Conservation (phyloP, 2,888 invertebrate species). For the Tethea ocularis region DNA sequence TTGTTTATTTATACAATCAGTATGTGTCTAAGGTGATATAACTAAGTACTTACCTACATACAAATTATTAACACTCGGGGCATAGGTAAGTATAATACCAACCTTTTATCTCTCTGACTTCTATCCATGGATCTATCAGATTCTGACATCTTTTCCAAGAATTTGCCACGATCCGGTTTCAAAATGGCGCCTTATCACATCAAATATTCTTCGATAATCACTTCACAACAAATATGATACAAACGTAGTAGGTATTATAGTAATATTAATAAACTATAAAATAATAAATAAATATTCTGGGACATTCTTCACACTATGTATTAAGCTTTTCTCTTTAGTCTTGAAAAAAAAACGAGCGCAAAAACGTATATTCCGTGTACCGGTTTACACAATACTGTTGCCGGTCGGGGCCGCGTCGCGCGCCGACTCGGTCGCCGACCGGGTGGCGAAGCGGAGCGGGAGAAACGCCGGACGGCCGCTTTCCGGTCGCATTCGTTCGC, state of each 20-base stretch:
- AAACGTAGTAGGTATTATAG: too few relatives aligned
- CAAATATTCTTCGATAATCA: not conserved
- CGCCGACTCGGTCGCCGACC: constrained; percentile 29
- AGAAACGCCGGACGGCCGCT: constrained; percentile 33
- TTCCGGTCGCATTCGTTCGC: constrained; percentile 49
- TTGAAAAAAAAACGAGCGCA: not conserved
- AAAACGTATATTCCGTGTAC: not conserved
- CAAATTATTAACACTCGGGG: too few relatives aligned
- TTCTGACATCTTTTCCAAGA: constrained; percentile 34
- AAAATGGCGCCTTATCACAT: constrained; percentile 26
- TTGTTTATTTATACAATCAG: too few relatives aligned
- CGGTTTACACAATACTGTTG: not conserved
- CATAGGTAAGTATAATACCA: too few relatives aligned
- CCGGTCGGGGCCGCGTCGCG: too few relatives aligned
- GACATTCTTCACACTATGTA: too few relatives aligned
- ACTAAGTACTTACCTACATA: too few relatives aligned
- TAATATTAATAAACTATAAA: too few relatives aligned
- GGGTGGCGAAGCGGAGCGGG: constrained; percentile 18
- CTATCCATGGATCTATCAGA: constrained; percentile 32
- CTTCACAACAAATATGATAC: not conserved
- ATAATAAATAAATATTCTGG: too few relatives aligned
- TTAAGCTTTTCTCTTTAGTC: not conserved
- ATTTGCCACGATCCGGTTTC: constrained; percentile 34
- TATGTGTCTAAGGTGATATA: too few relatives aligned
- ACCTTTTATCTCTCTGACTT: not conserved